Evolutionary conservation across 2,113 vertebrate genomes (phyloP), one percentile per base, ranked within the genome.

Genomic region (Rhea americana): DNA sequence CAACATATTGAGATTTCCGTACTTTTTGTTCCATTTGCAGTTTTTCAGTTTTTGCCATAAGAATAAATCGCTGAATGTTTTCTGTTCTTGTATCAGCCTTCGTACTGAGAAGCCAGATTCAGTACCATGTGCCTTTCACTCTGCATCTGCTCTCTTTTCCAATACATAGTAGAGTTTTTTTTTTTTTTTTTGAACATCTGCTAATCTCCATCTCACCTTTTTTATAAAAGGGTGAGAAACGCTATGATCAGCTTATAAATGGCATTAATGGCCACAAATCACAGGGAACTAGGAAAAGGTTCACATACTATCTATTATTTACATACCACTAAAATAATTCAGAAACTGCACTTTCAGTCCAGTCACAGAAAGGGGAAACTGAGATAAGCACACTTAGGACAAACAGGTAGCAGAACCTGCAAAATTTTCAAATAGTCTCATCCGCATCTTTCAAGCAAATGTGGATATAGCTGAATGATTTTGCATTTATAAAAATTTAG

Each of bases 1-100:
- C 90, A 95, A 93, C 89, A 94, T 95, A 95, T 82, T 96, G 92
- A 93, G 92, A 89, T 72, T 96, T 97, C 94, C 93, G 87, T 97
- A 96, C 84, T 95, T 84, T 81, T 93, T 91, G 91, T 97, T 96
- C 91, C 73, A 80, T 89, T 96, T 87, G 85, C 7, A 93, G 65
- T 81, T 88, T 93, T 87, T 91, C 7, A 93, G 65, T 81, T 88
- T 93, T 87, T 91, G 65, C 93, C 79, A 95, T 16, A 9, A 91
- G 85, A 96, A 94, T 96, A 96, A 97, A 96, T 94, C 76, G 94
- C 75, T 95, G 72, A 3, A 11, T 96, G 84, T 50, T 94, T 95
- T 96, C 93, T 96, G 77, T 96, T 96, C 74, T 85, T 70, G 68
- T 22, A 91, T 75, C 82, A 83, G 70, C 70, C 95, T 78, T 93